A percentile compares a stretch with the other conserved stretches of the same genome.
These are phyloP conservation scores for Aphidoletes aphidimyza DNA, from an alignment of 2,888 invertebrate genomes.

Conservation along the genomic window DNA sequence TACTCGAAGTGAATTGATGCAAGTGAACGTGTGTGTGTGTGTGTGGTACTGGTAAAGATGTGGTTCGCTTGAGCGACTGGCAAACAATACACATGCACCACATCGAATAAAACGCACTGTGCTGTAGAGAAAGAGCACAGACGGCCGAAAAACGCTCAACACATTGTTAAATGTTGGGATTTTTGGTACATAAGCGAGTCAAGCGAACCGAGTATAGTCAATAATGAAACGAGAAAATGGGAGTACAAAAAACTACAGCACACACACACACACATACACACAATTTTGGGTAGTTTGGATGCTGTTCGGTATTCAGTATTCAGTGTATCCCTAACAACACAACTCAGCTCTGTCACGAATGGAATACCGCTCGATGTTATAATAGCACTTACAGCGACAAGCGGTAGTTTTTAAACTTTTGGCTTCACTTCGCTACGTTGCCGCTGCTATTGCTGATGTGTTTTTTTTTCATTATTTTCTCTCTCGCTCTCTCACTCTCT, in stretches of 20 bases:
- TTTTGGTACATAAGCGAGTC: constrained; percentile 11
- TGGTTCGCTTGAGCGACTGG: constrained; percentile 18
- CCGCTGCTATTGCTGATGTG: not conserved
- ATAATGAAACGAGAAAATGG: constrained; percentile 39
- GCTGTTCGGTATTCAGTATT: not conserved
- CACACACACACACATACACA: too few relatives aligned
- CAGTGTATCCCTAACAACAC: constrained; percentile 30
- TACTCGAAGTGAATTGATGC: too few relatives aligned
- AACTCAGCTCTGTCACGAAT: not conserved
- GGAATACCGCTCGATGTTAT: constrained; percentile 45
- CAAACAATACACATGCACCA: not conserved
- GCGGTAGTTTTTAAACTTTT: constrained; percentile 43
- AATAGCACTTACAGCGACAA: constrained; percentile 34
- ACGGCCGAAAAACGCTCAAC: not conserved
- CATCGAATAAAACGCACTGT: not conserved
- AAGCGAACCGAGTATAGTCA: constrained; percentile 37
- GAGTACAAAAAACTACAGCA: too few relatives aligned
- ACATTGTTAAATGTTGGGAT: constrained; percentile 11
- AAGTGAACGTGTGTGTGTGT: not conserved
- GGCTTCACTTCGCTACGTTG: not conserved
- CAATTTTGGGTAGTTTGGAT: not conserved
- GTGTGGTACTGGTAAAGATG: not conserved
- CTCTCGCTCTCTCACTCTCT: not conserved
- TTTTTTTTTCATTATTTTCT: not conserved
- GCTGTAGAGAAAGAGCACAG: constrained; percentile 1